These are phyloP conservation scores for Cynodonichthys magdalenae DNA, from an alignment of 2,797 vertebrate genomes.

Conservation along the genomic window DNA sequence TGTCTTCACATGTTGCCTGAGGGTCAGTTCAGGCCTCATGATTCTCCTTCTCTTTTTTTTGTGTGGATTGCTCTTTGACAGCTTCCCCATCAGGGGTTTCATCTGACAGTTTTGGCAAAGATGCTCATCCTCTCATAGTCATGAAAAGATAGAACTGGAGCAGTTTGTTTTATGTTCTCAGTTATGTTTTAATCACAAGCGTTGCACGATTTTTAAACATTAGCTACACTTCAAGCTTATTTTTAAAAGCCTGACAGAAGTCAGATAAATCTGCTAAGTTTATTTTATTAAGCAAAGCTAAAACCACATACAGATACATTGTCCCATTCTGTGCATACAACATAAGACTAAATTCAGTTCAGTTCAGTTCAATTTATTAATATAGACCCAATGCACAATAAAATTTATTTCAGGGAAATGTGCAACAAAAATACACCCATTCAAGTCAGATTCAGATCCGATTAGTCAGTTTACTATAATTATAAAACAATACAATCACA, in stretches of 20 bases:
- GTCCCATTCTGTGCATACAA: neutral
- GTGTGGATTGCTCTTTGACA: neutral
- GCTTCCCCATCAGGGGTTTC: neutral
- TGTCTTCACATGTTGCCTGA: slow-evolving; percentile 93
- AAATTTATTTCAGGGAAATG: no score
- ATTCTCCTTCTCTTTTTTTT: neutral
- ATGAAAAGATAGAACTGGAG: neutral
- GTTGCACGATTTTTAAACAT: neutral
- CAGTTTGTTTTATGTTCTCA: slow-evolving; percentile 9
- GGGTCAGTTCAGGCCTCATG: slow-evolving; percentile 69
- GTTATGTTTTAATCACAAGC: neutral
- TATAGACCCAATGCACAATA: no score
- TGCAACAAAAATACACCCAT: no score
- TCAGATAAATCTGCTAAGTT: neutral
- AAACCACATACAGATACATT: no score
- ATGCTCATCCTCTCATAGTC: neutral
- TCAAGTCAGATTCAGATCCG: no score
- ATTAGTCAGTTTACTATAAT: no score
- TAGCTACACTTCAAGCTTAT: neutral
- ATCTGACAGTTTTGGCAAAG: slow-evolving; percentile 4
- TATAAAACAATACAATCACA: no score
- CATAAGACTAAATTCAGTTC: neutral
- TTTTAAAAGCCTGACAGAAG: neutral
- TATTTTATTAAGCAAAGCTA: neutral
- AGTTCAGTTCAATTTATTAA: no score